Evolutionary conservation across 2,888 invertebrate genomes (phyloP).

Genomic region (Aphodius sticticus): DNA sequence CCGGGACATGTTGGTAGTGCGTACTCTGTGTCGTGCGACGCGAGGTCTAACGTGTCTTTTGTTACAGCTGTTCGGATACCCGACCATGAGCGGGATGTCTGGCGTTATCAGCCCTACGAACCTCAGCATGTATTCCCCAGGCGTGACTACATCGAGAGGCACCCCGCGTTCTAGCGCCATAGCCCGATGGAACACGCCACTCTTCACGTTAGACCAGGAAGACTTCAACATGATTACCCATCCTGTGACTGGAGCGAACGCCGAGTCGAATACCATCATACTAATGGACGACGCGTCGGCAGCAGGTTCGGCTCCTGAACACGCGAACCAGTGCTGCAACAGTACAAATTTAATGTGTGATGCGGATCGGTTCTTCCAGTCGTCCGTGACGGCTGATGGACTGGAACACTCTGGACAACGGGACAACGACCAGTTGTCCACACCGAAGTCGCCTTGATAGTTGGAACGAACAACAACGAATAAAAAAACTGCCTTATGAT

Average conservation of each 20-base stretch:
- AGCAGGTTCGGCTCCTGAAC: constrained; percentile 44
- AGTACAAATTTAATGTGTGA: constrained; percentile 58
- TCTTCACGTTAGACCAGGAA: constrained; percentile 87
- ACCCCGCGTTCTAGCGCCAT: constrained; percentile 67
- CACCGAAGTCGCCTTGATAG: constrained; percentile 51
- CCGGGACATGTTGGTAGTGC: constrained; percentile 77
- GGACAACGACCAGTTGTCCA: constrained; percentile 52
- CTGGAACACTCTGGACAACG: constrained; percentile 59
- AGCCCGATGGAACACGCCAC: constrained; percentile 84
- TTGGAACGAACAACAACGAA: constrained; percentile 47
- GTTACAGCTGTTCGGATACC: constrained; percentile 89
- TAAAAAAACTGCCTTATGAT: constrained; percentile 54
- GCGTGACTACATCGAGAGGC: constrained; percentile 74
- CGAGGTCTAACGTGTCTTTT: constrained; percentile 40
- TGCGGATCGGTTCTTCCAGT: constrained; percentile 72
- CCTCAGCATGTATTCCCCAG: constrained; percentile 82
- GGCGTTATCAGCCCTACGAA: constrained; percentile 91
- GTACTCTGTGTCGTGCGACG: constrained; percentile 50
- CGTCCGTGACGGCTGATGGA: constrained; percentile 66
- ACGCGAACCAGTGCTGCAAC: constrained; percentile 54
- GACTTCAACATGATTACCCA: constrained; percentile 94
- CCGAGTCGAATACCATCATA: constrained; percentile 72
- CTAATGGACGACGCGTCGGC: constrained; percentile 76
- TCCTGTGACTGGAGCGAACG: constrained; percentile 67
- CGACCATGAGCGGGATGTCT: constrained; percentile 85